Evolutionary conservation across 2,888 invertebrate species (phyloP).

Genomic region (Cheilosia soror): DNA sequence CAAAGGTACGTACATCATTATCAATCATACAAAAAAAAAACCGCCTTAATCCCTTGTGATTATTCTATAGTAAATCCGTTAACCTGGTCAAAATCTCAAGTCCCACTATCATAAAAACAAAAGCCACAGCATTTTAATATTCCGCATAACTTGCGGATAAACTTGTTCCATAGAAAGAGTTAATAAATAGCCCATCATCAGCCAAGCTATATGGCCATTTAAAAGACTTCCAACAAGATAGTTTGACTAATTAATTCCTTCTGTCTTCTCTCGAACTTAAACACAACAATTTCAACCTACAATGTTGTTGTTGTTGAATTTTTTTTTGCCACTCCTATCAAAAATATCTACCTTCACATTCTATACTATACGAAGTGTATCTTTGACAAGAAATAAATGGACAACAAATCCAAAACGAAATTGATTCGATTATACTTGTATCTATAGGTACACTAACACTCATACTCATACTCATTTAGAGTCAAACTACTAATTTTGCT

Average conservation of each 20-base stretch:
- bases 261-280: slow-evolving; percentile 28
- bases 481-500: slow-evolving; percentile 58
- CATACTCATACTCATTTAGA: slow-evolving; percentile 25
- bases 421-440: slow-evolving; percentile 37
- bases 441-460: not conserved
- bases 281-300: slow-evolving; percentile 30
- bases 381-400: not conserved
- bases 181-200: slow-evolving; percentile 49
- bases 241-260: slow-evolving; percentile 62
- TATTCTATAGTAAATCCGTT: slow-evolving; percentile 34
- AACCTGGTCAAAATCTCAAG: not conserved
- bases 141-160: slow-evolving; percentile 22
- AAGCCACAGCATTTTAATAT: slow-evolving; percentile 9
- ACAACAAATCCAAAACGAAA: slow-evolving; percentile 42
- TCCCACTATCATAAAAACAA: not conserved
- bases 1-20: too few relatives aligned
- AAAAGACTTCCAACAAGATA: slow-evolving; percentile 48
- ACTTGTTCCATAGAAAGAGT: slow-evolving; percentile 29
- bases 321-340: not conserved
- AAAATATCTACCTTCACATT: slow-evolving; percentile 2
- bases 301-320: not conserved
- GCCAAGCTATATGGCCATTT: slow-evolving; percentile 30
- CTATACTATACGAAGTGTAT: slow-evolving; percentile 11
- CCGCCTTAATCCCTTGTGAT: slow-evolving; percentile 1
- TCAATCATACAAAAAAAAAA: too few relatives aligned